Conservation (phyloP, 2,888 invertebrate species). For the Chalcis sispes region DNA sequence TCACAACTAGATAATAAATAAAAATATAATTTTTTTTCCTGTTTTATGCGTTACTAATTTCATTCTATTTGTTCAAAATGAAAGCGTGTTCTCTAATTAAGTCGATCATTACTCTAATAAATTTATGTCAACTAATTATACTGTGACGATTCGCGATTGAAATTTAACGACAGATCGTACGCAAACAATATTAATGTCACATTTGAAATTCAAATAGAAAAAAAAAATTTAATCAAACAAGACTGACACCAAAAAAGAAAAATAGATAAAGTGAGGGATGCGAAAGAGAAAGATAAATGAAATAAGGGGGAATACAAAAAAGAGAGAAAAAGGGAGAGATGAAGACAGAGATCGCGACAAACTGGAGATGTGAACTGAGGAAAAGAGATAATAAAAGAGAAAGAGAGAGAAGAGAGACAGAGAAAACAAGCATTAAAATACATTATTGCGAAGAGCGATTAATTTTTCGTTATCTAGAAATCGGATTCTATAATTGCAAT, state of each 20-base stretch:
- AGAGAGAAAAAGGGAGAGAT: too few species aligned
- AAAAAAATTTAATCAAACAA: neutral
- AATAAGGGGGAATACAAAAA: neutral
- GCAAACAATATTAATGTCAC: slow-evolving; percentile 18
- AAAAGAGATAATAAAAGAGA: too few species aligned
- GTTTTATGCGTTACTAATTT: too few species aligned
- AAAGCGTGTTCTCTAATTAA: slow-evolving; percentile 4
- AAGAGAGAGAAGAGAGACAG: too few species aligned
- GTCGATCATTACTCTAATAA: neutral
- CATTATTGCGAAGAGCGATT: too few species aligned
- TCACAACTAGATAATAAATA: too few species aligned
- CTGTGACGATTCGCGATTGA: neutral
- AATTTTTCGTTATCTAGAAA: too few species aligned
- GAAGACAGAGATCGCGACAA: too few species aligned
- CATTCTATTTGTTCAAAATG: neutral
- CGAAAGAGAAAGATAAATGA: neutral
- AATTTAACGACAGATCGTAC: slow-evolving; percentile 16
- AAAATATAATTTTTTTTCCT: too few species aligned
- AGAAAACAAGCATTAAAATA: too few species aligned
- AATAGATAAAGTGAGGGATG: neutral
- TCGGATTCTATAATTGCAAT: too few species aligned
- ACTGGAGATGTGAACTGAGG: too few species aligned
- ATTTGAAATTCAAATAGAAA: slow-evolving; percentile 35
- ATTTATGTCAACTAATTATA: neutral
- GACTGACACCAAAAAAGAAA: neutral